Conservation (phyloP, 2,888 invertebrate species). For the Cheilosia urbana region DNA sequence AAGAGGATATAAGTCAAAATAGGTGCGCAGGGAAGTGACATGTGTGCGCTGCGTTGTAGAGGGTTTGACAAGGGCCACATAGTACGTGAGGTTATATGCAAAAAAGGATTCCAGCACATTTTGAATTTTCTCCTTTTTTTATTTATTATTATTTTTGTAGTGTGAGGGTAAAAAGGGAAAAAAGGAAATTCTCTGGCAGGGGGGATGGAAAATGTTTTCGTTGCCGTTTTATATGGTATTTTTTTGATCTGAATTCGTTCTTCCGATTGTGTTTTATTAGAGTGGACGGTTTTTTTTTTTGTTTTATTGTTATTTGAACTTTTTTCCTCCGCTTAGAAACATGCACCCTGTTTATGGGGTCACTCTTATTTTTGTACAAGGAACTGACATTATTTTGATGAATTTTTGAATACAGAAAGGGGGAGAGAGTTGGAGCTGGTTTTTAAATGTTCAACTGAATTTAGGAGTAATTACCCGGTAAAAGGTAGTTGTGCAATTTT, state of each 20-base stretch:
- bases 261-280: slow-evolving; percentile 49
- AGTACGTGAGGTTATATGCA: slow-evolving; percentile 47
- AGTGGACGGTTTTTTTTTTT: slow-evolving; percentile 48
- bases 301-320: slow-evolving; percentile 28
- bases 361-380: slow-evolving; percentile 10
- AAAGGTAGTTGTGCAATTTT: not conserved
- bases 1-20: slow-evolving; percentile 63
- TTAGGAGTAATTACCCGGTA: not conserved
- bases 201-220: slow-evolving; percentile 44
- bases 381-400: slow-evolving; percentile 43
- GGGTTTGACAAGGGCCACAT: slow-evolving; percentile 30
- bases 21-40: slow-evolving; percentile 61
- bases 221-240: slow-evolving; percentile 24
- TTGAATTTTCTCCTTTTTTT: not conserved
- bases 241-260: slow-evolving; percentile 3
- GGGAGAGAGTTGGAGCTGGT: not conserved
- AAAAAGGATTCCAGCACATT: slow-evolving; percentile 38
- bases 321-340: not conserved
- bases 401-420: not conserved
- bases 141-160: slow-evolving; percentile 20
- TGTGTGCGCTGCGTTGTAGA: slow-evolving; percentile 17
- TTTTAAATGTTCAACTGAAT: not conserved
- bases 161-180: slow-evolving; percentile 44
- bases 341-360: not conserved
- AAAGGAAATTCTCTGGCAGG: not conserved